These are phyloP conservation scores for Aurelia sp. DNA, from an alignment of 30 jellyfish, hydroid and myxozoan genomes.

Conservation along the genomic window DNA sequence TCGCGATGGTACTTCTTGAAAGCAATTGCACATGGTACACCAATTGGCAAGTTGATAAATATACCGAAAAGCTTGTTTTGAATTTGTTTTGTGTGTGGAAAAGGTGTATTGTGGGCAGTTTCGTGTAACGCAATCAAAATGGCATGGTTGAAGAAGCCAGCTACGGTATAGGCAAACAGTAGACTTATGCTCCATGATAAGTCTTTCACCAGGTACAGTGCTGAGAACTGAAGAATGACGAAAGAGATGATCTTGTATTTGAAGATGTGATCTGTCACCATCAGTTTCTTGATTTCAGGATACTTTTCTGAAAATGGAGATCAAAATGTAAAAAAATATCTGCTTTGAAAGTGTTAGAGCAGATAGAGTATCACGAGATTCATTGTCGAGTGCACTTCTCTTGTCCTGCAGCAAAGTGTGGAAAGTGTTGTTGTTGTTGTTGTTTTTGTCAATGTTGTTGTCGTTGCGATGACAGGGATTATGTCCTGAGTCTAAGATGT, in stretches of 20 bases:
- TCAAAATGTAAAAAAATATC: no score
- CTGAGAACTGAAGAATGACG: slow-evolving; percentile 70
- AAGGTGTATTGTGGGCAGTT: slow-evolving; percentile 87
- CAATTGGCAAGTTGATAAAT: slow-evolving; percentile 90
- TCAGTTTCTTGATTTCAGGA: slow-evolving; percentile 92
- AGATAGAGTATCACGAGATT: no score
- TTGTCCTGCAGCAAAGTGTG: no score
- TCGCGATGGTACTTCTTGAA: slow-evolving; percentile 95
- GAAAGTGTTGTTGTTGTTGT: no score
- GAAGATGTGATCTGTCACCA: slow-evolving; percentile 90
- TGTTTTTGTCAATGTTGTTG: no score
- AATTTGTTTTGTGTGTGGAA: slow-evolving; percentile 81
- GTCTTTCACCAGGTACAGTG: slow-evolving; percentile 54
- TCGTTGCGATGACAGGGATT: no score
- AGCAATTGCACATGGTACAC: slow-evolving; percentile 95
- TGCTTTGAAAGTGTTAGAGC: no score
- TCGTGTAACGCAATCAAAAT: slow-evolving; percentile 90
- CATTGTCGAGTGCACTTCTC: no score
- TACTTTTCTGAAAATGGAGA: slow-evolving; percentile 69
- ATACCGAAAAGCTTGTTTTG: slow-evolving; percentile 81
- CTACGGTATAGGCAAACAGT: slow-evolving; percentile 73
- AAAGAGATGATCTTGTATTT: slow-evolving; percentile 80
- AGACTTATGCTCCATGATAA: slow-evolving; percentile 75
- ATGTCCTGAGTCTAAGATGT: no score
- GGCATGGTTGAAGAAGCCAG: slow-evolving; percentile 89